Conservation (phyloP, 2,113 vertebrate species). For the Hippocampus guttulatus region DNA sequence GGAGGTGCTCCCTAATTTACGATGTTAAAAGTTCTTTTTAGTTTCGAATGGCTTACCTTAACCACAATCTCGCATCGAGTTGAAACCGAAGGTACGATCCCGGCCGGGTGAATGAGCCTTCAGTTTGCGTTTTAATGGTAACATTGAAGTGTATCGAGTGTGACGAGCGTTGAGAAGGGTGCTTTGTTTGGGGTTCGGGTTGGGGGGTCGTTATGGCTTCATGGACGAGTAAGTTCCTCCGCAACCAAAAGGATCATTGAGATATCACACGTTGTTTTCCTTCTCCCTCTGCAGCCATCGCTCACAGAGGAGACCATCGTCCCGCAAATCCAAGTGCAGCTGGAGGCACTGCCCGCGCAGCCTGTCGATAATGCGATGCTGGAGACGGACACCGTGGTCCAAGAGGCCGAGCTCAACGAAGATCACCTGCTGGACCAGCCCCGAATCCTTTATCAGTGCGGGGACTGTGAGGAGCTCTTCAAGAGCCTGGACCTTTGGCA, state of each 20-base stretch:
- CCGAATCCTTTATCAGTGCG: constrained; percentile 80
- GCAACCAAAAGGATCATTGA: not conserved
- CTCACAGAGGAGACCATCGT: constrained; percentile 22
- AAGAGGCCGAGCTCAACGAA: constrained; percentile 14
- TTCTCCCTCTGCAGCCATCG: constrained; percentile 42
- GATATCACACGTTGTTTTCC: not conserved
- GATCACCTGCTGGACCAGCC: constrained; percentile 56
- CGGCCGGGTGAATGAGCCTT: no score
- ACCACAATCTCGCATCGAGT: no score
- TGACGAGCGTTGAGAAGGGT: no score
- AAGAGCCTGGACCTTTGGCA: constrained; percentile 80
- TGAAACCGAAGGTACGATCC: no score
- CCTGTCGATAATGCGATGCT: constrained; percentile 11
- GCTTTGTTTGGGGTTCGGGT: no score
- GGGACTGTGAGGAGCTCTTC: constrained; percentile 83
- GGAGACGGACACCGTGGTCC: not conserved
- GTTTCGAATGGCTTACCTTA: no score
- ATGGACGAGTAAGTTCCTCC: not conserved
- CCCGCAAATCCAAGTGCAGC: constrained; percentile 63
- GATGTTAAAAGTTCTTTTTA: no score
- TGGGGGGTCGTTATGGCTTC: no score
- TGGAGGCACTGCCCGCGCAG: constrained; percentile 19
- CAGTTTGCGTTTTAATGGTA: no score
- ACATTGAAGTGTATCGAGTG: no score
- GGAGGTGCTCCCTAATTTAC: no score